Percentiles rank a stretch among this genome's conserved stretches.
Evolutionary conservation across 53 echinoderm and acorn worm species (phyloP).

Genomic region (Holothuria leucospilota): DNA sequence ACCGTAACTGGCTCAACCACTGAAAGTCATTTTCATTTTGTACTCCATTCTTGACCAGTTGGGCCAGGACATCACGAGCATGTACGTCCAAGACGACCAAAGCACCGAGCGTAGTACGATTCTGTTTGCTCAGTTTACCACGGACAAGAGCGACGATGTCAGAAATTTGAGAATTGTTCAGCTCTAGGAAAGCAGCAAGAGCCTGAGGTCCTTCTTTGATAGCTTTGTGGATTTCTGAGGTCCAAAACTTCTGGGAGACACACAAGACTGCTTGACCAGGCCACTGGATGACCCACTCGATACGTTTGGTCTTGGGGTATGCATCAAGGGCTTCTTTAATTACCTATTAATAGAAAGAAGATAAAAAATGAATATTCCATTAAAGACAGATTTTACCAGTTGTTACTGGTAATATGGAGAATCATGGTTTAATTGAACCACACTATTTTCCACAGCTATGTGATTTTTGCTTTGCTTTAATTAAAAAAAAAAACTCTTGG

Average conservation of each 20-base stretch:
- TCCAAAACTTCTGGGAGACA: conserved; percentile 96
- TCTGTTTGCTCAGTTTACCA: conserved; percentile 99
- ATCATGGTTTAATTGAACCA: too few relatives aligned
- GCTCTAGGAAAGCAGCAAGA: conserved; percentile 79
- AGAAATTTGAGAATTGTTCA: conserved; percentile 93
- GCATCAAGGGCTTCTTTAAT: conserved; percentile 89
- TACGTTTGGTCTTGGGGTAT: conserved; percentile 75
- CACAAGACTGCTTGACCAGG: conserved; percentile 93
- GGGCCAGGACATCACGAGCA: conserved; percentile 85
- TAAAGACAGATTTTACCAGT: background rate
- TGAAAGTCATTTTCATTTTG: conserved; percentile 91
- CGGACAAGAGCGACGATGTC: conserved; percentile 97
- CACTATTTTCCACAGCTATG: too few relatives aligned
- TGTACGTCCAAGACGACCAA: conserved; percentile 98
- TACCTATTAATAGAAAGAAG: conserved; percentile 63
- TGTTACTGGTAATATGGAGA: too few relatives aligned
- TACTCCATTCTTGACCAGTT: conserved; percentile 73
- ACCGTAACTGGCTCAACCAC: conserved; percentile 96
- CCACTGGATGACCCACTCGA: conserved; percentile 94
- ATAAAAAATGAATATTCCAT: background rate
- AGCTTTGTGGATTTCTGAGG: conserved; percentile 88
- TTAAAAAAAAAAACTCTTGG: too few relatives aligned
- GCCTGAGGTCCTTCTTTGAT: conserved; percentile 80
- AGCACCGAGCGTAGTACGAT: conserved; percentile 96
- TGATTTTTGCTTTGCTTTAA: too few relatives aligned